Evolutionary conservation across 30 jellyfish, hydroid and myxozoan genomes (phyloP).

Genomic region (Catostylus mosaicus): DNA sequence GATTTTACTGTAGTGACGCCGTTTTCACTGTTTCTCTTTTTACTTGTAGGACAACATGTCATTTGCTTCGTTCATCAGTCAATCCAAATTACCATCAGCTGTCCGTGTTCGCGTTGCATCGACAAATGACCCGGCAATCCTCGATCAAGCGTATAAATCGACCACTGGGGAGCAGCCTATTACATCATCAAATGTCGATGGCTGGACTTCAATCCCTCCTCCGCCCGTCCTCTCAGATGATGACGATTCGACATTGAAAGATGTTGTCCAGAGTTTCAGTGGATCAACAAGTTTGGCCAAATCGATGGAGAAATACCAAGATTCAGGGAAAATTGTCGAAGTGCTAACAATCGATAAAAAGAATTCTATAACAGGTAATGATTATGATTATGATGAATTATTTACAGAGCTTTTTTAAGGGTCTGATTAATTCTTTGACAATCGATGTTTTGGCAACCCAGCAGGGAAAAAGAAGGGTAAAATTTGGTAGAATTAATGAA

Average conservation of each 20-base stretch:
- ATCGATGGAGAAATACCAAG: constrained; percentile 25
- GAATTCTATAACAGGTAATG: constrained; percentile 50
- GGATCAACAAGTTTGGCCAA: constrained; percentile 10
- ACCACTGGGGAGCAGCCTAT: constrained; percentile 43
- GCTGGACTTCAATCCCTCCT: constrained; percentile 73
- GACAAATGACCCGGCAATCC: constrained; percentile 39
- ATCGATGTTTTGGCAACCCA: too few relatives aligned
- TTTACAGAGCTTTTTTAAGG: too few relatives aligned
- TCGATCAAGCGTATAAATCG: constrained; percentile 68
- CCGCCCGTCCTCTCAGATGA: constrained; percentile 51
- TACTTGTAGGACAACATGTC: constrained; percentile 60
- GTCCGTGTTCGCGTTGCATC: constrained; percentile 64
- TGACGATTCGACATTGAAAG: constrained; percentile 16
- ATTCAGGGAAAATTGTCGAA: constrained; percentile 54
- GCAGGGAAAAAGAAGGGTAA: too few relatives aligned
- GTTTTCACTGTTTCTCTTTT: too few relatives aligned
- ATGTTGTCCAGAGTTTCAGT: constrained; percentile 40
- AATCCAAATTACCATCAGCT: constrained; percentile 69
- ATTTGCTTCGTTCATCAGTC: constrained; percentile 72
- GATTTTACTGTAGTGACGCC: too few relatives aligned
- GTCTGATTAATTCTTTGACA: too few relatives aligned
- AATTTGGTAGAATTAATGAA: too few relatives aligned
- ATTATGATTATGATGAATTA: too few relatives aligned
- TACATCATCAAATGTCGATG: constrained; percentile 46
- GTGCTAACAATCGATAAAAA: constrained; percentile 46